Base-by-base conservation (phyloP, 2,113 vertebrate species). In the Misgurnus mizolepis region DNA sequence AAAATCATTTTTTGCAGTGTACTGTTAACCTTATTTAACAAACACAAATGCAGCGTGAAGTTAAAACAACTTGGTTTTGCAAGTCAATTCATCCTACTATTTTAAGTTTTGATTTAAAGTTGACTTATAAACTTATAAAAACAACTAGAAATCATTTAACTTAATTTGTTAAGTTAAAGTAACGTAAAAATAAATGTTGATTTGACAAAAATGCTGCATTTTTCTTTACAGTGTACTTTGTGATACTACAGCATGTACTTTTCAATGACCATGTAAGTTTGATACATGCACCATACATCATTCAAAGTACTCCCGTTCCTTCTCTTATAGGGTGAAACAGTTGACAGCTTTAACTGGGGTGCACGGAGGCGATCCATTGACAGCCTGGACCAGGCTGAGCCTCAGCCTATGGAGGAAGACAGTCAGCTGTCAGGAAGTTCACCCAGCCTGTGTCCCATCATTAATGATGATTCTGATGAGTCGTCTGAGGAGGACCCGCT, bases 301-400 rank as follows among this genome's bases (percentile, higher is more conserved):
- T 22, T 22, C 22, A 22, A 22, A 77, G 67, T 87, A 10, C 72
- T 67, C 22, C 9, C 2, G 41, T 2, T 84, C 40, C 65, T 76
- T 27, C 70, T 56, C 93, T 94, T 82, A 56, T 93, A 99, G 97
- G 96, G 97, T 15, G 97, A 99, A 89, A 98, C 95, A 10, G 91
- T 95, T 92, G 97, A 99, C 90, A 98, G 95, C 87, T 99, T 99
- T 88, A 98, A 98, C 92, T 98, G 97, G 97, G 97, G 97, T 6
- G 97, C 96, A 15, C 95, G 96, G 67, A 92, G 97, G 55, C 95
- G 94, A 84, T 98, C 97, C 40, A 91, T 97, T 89, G 97, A 99
- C 85, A 98, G 96, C 83, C 93, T 98, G 91, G 97, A 97, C 91
- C 95, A 87, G 85, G 95, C 94, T 65, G 95, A 97, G 82, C 90